Base-by-base conservation (phyloP, 2,888 invertebrate species). In the Phortica okadai region DNA sequence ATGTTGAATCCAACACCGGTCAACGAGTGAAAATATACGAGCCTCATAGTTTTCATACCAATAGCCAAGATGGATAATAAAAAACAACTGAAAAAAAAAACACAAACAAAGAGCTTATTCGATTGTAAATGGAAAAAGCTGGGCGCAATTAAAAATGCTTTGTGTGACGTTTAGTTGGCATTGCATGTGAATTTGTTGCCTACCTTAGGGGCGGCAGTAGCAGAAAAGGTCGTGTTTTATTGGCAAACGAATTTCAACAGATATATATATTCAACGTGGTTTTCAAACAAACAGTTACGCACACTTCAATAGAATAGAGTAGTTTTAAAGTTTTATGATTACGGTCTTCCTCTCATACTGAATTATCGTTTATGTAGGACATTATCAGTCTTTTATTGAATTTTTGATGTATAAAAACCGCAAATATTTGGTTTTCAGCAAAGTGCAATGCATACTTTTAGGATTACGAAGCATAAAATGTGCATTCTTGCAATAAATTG, bases 121-220 rank as follows among this genome's bases (percentile, higher is more conserved):
- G 14, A 50, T 14, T 50, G 25, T 25, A 21, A 14, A n/a, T 66
- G 66, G 41, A 14, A 75, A 44, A 59, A 25, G 16, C 33, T 59
- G 33, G 1, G 33, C 33, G 70, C 75, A 75, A 75, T 75, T 75
- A 75, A 69, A 75, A 70, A 59, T 44, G 84, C 83, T 87, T 86
- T 83, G 80, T 85, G 84, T 83, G 85, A 85, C 87, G 85, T 83
- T 86, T 78, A 79, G 75, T 81, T 73, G 76, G 73, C 41, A 69
- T 75, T 54, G 54, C 21, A 54, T 72, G 70, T 21, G 25, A 11
- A 56, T 72, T 54, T 72, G 7, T 62, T 25, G 56, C 56, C 7
- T 10, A 62, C 62, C 21, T 25, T 62, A 10, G 8, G 50, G 50
- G 50, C 50, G 62, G 21, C 62, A 6, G 25, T 21, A 25, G 25